Evolutionary conservation across 2,888 invertebrate species (phyloP).

Genomic region (Platycheirus rosarum): DNA sequence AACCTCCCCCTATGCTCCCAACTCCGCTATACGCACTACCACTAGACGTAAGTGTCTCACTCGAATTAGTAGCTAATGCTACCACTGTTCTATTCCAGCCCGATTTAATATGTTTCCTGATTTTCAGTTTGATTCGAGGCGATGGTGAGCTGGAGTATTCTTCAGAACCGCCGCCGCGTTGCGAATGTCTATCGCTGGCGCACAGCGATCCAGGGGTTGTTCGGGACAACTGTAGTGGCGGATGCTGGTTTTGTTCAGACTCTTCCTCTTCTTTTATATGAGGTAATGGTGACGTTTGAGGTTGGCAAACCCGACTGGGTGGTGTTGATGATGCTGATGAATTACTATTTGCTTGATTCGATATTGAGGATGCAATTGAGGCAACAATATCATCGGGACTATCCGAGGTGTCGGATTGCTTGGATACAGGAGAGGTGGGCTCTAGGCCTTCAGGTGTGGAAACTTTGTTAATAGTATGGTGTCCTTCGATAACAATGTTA

Average conservation of each 20-base stretch:
- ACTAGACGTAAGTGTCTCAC: constrained; percentile 79
- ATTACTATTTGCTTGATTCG: constrained; percentile 68
- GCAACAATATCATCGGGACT: constrained; percentile 77
- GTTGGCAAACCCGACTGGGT: constrained; percentile 82
- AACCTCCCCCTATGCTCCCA: constrained; percentile 77
- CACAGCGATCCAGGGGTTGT: constrained; percentile 76
- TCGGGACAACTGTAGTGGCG: constrained; percentile 82
- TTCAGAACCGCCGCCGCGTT: constrained; percentile 72
- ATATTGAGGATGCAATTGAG: constrained; percentile 70
- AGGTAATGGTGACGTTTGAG: constrained; percentile 89
- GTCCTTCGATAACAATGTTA: constrained; percentile 75
- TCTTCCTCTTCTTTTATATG: constrained; percentile 93
- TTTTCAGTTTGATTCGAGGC: constrained; percentile 82
- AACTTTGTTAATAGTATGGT: constrained; percentile 51
- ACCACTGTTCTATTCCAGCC: constrained; percentile 81
- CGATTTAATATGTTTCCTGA: constrained; percentile 81
- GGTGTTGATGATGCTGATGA: constrained; percentile 79
- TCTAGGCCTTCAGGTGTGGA: constrained; percentile 71
- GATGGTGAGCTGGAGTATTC: constrained; percentile 80
- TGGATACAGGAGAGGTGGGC: constrained; percentile 74
- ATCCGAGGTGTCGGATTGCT: constrained; percentile 78
- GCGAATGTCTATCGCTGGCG: constrained; percentile 79
- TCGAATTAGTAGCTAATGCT: constrained; percentile 80
- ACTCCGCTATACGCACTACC: constrained; percentile 78
- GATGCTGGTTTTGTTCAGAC: constrained; percentile 83